phyloP scores from a whole-genome alignment of 2,888 invertebrate genomes.

The Nezara viridula region DNA sequence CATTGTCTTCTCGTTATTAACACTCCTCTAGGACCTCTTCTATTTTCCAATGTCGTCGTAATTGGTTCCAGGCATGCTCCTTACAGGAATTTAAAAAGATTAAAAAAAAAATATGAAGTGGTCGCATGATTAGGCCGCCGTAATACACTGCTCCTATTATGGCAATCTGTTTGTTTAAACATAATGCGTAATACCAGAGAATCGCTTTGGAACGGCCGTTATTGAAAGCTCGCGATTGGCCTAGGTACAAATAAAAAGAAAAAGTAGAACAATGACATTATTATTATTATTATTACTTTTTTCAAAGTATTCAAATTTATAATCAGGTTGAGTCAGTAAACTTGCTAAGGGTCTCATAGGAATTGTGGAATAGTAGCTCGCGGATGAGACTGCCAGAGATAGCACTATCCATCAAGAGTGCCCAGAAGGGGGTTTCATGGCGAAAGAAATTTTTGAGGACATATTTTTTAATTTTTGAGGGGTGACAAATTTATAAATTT shows the following conservation, averaged over 20 bases:
- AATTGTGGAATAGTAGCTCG: neutral
- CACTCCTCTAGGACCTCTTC: slow-evolving; percentile 39
- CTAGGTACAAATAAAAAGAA: neutral
- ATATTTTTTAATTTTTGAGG: no score
- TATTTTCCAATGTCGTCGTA: slow-evolving; percentile 34
- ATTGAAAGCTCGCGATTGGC: neutral
- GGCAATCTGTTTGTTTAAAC: slow-evolving; percentile 26
- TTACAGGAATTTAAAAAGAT: slow-evolving; percentile 42
- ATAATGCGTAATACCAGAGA: neutral
- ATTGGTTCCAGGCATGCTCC: slow-evolving; percentile 41
- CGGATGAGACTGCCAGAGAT: neutral
- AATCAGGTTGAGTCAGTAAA: neutral
- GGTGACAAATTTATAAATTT: no score
- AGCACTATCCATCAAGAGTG: neutral
- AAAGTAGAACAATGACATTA: neutral
- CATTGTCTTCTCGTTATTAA: slow-evolving; percentile 56
- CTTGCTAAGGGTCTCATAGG: neutral
- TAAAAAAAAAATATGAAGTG: slow-evolving; percentile 38
- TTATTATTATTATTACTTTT: neutral
- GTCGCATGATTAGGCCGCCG: neutral
- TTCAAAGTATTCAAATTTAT: neutral
- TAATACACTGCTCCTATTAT: slow-evolving; percentile 15
- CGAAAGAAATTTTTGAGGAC: no score
- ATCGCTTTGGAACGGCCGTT: neutral
- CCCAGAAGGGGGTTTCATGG: no score